Conservation (phyloP, 35 echinoderm and acorn worm species). For the Chiridota heheva region DNA sequence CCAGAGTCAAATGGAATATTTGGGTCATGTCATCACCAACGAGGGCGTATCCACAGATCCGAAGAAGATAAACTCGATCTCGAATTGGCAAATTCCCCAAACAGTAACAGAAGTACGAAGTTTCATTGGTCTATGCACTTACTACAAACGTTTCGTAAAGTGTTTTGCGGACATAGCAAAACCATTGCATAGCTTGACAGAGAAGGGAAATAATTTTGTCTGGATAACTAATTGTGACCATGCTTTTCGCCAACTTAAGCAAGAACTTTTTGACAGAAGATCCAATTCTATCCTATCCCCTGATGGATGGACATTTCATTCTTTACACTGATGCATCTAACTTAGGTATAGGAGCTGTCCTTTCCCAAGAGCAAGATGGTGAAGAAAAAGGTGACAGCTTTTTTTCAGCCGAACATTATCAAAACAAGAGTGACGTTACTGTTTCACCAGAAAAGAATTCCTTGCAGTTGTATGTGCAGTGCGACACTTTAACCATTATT, state of each 20-base stretch:
- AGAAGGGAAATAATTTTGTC: slow-evolving; percentile 1
- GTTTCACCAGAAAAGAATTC: slow-evolving; percentile 25
- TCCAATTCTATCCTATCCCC: slow-evolving; percentile 33
- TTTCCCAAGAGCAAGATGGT: slow-evolving; percentile 37
- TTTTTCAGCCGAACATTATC: not conserved
- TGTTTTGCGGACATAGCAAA: slow-evolving; percentile 35
- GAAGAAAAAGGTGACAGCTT: slow-evolving; percentile 5
- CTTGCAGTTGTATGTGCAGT: slow-evolving; percentile 13
- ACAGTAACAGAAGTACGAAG: slow-evolving; percentile 24
- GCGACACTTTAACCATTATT: slow-evolving; percentile 35
- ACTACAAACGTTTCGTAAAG: slow-evolving; percentile 50
- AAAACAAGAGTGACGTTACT: slow-evolving; percentile 32
- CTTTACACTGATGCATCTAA: slow-evolving; percentile 30
- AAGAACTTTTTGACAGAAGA: slow-evolving; percentile 9
- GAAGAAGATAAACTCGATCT: slow-evolving; percentile 28
- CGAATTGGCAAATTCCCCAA: slow-evolving; percentile 33
- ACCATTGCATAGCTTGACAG: slow-evolving; percentile 39
- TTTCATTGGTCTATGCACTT: slow-evolving; percentile 55
- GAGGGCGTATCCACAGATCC: slow-evolving; percentile 58
- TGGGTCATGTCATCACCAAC: slow-evolving; percentile 51
- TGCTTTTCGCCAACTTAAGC: slow-evolving; percentile 29
- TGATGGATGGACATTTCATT: not conserved
- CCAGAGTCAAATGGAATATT: slow-evolving; percentile 15
- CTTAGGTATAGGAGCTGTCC: slow-evolving; percentile 31
- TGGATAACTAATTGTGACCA: slow-evolving; percentile 34